These are phyloP conservation scores for Eristalinus aeneus DNA, from an alignment of 2,888 invertebrate species.

Conservation along the genomic window DNA sequence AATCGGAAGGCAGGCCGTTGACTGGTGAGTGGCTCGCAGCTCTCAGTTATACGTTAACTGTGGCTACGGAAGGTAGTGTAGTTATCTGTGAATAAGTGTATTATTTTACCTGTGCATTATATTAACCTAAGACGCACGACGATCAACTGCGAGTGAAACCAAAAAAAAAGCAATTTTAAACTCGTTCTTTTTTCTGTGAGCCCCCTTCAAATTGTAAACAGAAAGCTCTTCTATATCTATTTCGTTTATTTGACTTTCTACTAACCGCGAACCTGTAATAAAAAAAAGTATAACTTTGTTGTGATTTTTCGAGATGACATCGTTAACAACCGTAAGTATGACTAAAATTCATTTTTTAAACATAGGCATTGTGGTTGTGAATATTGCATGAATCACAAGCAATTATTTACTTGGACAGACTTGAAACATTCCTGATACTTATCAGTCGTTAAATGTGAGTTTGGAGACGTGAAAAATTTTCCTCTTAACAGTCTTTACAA, in stretches of 20 bases:
- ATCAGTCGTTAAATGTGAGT: slow-evolving; percentile 6
- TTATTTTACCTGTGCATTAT: slow-evolving; percentile 26
- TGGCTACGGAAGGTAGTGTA: slow-evolving; percentile 23
- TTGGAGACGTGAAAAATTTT: neutral
- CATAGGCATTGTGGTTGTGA: neutral
- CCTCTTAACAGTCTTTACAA: neutral
- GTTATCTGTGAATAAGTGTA: neutral
- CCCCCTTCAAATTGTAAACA: neutral
- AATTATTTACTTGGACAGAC: neutral
- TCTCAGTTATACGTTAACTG: slow-evolving; percentile 43
- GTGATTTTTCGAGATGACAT: slow-evolving; percentile 36
- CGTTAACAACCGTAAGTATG: slow-evolving; percentile 50
- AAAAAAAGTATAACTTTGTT: neutral
- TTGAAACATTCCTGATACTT: neutral
- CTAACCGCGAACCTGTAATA: neutral
- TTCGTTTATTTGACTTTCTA: neutral
- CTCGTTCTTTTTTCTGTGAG: neutral
- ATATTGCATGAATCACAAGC: neutral
- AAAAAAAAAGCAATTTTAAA: neutral
- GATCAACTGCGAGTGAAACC: neutral
- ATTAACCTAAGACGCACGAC: neutral
- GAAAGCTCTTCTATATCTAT: neutral
- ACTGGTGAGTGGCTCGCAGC: slow-evolving; percentile 21
- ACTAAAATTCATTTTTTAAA: neutral
- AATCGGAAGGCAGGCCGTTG: neutral